Evolutionary conservation across 2,113 vertebrate genomes (phyloP).

Genomic region (Oncorhynchus nerka): DNA sequence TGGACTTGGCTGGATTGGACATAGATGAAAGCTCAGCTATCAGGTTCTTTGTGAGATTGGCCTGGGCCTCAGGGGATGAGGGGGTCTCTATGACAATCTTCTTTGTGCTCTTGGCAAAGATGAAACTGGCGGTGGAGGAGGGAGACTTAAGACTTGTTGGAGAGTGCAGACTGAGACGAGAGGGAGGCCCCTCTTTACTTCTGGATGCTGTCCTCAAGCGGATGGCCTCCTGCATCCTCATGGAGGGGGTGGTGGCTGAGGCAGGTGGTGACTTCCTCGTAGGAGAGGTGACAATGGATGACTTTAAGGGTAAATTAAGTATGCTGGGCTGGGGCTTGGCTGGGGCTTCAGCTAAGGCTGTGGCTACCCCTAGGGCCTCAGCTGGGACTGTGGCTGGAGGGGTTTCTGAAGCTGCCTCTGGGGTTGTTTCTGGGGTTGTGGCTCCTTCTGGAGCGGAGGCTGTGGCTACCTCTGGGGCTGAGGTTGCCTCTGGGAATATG

Average conservation of each 20-base stretch:
- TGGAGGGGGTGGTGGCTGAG: background rate
- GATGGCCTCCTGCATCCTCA: slow-evolving; percentile 82
- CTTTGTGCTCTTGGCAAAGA: slow-evolving; percentile 88
- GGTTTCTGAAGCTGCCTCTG: too few relatives aligned
- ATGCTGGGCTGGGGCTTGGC: slow-evolving; percentile 32
- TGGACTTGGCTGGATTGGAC: slow-evolving; percentile 64
- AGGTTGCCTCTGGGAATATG: too few relatives aligned
- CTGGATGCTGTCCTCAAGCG: slow-evolving; percentile 80
- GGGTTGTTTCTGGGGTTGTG: too few relatives aligned
- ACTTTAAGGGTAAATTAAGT: slow-evolving; percentile 30
- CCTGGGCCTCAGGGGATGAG: slow-evolving; percentile 67
- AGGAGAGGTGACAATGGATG: slow-evolving; percentile 25
- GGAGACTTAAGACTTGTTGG: slow-evolving; percentile 73
- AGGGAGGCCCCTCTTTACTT: slow-evolving; percentile 40
- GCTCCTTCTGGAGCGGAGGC: background rate
- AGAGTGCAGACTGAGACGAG: slow-evolving; percentile 56
- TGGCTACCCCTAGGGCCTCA: background rate
- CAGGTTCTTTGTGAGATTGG: slow-evolving; percentile 72
- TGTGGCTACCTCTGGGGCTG: background rate
- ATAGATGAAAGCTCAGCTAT: slow-evolving; percentile 76
- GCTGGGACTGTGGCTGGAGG: too few relatives aligned
- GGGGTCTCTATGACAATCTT: slow-evolving; percentile 79
- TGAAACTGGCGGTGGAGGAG: slow-evolving; percentile 88
- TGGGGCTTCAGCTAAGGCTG: slow-evolving; percentile 19
- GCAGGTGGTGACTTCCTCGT: slow-evolving; percentile 70